Conservation (phyloP, 2,113 vertebrate species). For the Willisornis vidua region DNA sequence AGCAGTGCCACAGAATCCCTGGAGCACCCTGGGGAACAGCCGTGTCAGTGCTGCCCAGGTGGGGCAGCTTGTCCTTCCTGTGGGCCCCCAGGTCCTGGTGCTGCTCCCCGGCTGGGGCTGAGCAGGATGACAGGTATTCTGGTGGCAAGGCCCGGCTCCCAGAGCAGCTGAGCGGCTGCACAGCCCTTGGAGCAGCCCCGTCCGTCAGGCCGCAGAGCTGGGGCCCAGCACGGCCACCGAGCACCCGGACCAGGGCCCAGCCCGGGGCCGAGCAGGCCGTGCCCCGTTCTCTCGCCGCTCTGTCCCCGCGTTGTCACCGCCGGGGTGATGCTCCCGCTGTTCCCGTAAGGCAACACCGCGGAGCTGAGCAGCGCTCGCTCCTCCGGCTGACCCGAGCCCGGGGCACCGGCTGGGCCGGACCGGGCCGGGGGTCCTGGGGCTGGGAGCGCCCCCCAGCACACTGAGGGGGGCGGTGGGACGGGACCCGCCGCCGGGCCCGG, state of each 20-base stretch:
- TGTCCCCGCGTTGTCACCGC: fast-evolving
- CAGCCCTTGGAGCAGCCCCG: background rate
- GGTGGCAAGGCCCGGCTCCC: fast-evolving
- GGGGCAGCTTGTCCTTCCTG: background rate
- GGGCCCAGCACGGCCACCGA: fast-evolving
- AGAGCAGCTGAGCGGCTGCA: fast-evolving
- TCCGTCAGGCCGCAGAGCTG: background rate
- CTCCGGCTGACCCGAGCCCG: background rate
- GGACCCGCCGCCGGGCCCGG: background rate
- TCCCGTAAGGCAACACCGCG: fast-evolving
- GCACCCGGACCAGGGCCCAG: fast-evolving
- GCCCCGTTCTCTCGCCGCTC: background rate
- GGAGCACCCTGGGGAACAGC: fast-evolving
- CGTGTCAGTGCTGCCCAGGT: background rate
- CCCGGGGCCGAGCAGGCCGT: fast-evolving
- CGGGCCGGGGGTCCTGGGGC: background rate
- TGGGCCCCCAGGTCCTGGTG: background rate
- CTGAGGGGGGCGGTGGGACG: fast-evolving
- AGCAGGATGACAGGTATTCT: background rate
- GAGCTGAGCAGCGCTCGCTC: background rate
- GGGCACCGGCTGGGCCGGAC: background rate
- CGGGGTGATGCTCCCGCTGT: fast-evolving
- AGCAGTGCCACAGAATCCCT: background rate
- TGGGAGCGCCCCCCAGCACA: background rate
- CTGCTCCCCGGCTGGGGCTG: background rate